phyloP scores from a whole-genome alignment of 2,113 vertebrate genomes.

The Rhagologus leucostigma region DNA sequence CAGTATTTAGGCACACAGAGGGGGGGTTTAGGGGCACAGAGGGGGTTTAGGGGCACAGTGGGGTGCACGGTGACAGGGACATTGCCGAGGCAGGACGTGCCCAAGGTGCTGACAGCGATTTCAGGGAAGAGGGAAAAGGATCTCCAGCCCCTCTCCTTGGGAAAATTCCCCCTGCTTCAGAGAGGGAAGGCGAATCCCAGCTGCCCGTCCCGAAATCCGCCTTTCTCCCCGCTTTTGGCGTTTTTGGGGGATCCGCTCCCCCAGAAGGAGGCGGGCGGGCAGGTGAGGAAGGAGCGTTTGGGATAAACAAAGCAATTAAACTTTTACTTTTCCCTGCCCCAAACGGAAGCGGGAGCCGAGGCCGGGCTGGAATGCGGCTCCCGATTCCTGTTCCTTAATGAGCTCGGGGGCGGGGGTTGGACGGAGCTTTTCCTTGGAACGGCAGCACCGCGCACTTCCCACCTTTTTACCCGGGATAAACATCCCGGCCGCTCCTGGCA shows the following conservation, averaged over 20 bases:
- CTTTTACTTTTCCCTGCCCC: constrained; percentile 15
- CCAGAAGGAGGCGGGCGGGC: not conserved
- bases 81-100: too few species aligned
- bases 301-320: constrained; percentile 4
- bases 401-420: not conserved
- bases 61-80: too few species aligned
- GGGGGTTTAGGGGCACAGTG: too few species aligned
- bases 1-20: too few species aligned
- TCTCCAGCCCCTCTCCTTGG: not conserved
- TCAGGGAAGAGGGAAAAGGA: not conserved
- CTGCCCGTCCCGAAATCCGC: not conserved
- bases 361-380: constrained; percentile 25
- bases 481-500: not conserved
- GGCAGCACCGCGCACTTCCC: not conserved
- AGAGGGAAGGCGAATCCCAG: not conserved
- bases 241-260: not conserved
- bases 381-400: not conserved
- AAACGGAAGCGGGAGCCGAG: too few species aligned
- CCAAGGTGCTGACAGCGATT: not conserved
- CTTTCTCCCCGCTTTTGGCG: accelerated
- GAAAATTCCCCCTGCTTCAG: not conserved
- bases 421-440: not conserved
- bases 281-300: not conserved
- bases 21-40: too few species aligned
- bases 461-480: not conserved